These are phyloP conservation scores for Subanguina moxae DNA, from an alignment of 1,140 invertebrate genomes.

Conservation along the genomic window DNA sequence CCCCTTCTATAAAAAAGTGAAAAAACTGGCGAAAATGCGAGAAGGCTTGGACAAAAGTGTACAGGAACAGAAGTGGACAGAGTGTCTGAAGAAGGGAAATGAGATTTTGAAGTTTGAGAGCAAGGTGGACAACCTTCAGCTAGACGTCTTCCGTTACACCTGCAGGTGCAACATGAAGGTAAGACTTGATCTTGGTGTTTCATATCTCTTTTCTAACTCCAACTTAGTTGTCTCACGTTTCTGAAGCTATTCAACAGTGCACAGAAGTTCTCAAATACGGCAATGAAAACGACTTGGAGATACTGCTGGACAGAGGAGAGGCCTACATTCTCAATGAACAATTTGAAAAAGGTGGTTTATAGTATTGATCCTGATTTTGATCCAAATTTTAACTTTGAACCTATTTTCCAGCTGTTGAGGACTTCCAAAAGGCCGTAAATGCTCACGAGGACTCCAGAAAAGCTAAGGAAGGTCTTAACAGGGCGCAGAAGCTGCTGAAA, in stretches of 20 bases:
- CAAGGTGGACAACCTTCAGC: slow-evolving; percentile 70
- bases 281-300: slow-evolving; percentile 69
- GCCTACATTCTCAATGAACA: slow-evolving; percentile 82
- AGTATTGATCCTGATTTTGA: not conserved
- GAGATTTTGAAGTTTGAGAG: slow-evolving; percentile 70
- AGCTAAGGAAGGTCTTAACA: slow-evolving; percentile 81
- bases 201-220: not conserved
- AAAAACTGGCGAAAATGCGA: slow-evolving; percentile 85
- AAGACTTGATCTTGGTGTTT: not conserved
- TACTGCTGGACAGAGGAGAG: slow-evolving; percentile 85
- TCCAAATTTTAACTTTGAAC: not conserved
- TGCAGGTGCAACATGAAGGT: slow-evolving; percentile 62
- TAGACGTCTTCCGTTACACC: slow-evolving; percentile 67
- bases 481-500: slow-evolving; percentile 87
- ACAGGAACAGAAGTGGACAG: slow-evolving; percentile 69
- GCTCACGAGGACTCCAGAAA: slow-evolving; percentile 74
- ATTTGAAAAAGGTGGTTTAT: slow-evolving; percentile 77
- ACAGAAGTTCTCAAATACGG: slow-evolving; percentile 74
- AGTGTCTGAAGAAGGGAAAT: slow-evolving; percentile 73
- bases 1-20: slow-evolving; percentile 92
- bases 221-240: slow-evolving; percentile 61
- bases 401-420: slow-evolving; percentile 67
- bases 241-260: slow-evolving; percentile 73
- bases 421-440: slow-evolving; percentile 80
- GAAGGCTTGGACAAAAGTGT: slow-evolving; percentile 70